Conservation (phyloP, 1,140 invertebrate genomes). For the Drosophila lini region DNA sequence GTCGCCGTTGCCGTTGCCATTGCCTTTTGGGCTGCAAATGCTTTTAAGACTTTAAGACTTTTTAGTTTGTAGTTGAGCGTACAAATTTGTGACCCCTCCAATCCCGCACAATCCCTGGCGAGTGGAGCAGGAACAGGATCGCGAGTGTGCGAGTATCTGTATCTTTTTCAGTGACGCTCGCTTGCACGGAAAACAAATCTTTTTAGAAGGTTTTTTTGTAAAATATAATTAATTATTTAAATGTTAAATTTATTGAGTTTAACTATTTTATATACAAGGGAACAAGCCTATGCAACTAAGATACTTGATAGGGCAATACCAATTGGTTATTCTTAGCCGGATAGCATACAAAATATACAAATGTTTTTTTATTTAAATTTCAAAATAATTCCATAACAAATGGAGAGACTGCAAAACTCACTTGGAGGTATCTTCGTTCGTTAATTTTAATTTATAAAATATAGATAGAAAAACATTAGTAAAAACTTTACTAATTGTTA, state of each 20-base stretch:
- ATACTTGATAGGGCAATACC: no score
- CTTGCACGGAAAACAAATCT: not conserved
- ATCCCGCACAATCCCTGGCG: not conserved
- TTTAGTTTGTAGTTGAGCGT: constrained; percentile 81
- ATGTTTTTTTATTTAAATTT: no score
- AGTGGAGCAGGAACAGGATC: constrained; percentile 65
- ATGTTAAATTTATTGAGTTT: no score
- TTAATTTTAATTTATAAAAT: not conserved
- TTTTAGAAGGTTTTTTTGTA: no score
- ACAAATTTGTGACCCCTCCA: constrained; percentile 67
- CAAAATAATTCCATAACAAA: no score
- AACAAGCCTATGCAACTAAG: no score
- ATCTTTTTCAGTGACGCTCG: constrained; percentile 33
- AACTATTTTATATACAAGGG: no score
- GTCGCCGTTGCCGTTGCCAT: not conserved
- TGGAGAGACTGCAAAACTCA: no score
- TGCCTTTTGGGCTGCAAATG: constrained; percentile 75
- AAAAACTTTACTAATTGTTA: not conserved
- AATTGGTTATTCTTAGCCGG: no score
- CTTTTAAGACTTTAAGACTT: constrained; percentile 83
- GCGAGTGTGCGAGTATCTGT: constrained; percentile 43
- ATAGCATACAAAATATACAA: no score
- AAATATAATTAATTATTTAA: no score
- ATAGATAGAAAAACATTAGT: not conserved
- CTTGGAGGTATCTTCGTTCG: no score